These are phyloP conservation scores for Tenthredo livida DNA, from an alignment of 2,888 invertebrate species.

Conservation along the genomic window DNA sequence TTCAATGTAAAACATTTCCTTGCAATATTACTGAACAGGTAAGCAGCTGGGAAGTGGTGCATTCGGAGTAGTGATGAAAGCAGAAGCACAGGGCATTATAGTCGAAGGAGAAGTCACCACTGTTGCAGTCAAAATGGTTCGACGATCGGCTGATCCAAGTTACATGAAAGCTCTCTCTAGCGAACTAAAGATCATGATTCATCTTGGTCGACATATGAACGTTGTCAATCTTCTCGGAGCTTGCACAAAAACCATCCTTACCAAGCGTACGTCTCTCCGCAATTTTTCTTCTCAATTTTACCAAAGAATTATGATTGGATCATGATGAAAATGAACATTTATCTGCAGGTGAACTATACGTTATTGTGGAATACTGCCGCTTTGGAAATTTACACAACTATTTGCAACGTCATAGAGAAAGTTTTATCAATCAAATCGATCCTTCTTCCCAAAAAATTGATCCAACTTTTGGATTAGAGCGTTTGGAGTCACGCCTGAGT, in stretches of 20 bases:
- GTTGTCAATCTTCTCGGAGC: slow-evolving; percentile 97
- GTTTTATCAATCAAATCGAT: slow-evolving; percentile 91
- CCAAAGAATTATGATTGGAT: neutral
- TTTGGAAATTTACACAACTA: slow-evolving; percentile 96
- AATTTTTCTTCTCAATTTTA: neutral
- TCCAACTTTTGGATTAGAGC: slow-evolving; percentile 81
- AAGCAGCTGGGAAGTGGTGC: slow-evolving; percentile 96
- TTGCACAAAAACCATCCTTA: slow-evolving; percentile 91
- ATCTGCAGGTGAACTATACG: slow-evolving; percentile 88
- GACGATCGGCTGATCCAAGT: slow-evolving; percentile 90
- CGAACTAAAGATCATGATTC: slow-evolving; percentile 97
- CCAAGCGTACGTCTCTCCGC: slow-evolving; percentile 85
- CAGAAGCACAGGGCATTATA: slow-evolving; percentile 89
- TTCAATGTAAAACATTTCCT: neutral
- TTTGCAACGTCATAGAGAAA: slow-evolving; percentile 88
- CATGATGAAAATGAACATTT: neutral
- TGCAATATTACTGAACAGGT: slow-evolving; percentile 79
- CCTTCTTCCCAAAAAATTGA: slow-evolving; percentile 85
- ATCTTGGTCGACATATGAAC: slow-evolving; percentile 96
- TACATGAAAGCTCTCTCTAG: slow-evolving; percentile 93
- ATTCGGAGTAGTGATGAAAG: slow-evolving; percentile 96
- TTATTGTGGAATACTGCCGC: slow-evolving; percentile 96
- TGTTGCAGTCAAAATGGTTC: slow-evolving; percentile 98
- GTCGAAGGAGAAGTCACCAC: slow-evolving; percentile 87
- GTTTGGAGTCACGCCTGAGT: slow-evolving; percentile 81